Percentiles rank a stretch among this genome's conserved stretches.
phyloP scores from a whole-genome alignment of 2,113 vertebrate species.

The Chloebia gouldiae region DNA sequence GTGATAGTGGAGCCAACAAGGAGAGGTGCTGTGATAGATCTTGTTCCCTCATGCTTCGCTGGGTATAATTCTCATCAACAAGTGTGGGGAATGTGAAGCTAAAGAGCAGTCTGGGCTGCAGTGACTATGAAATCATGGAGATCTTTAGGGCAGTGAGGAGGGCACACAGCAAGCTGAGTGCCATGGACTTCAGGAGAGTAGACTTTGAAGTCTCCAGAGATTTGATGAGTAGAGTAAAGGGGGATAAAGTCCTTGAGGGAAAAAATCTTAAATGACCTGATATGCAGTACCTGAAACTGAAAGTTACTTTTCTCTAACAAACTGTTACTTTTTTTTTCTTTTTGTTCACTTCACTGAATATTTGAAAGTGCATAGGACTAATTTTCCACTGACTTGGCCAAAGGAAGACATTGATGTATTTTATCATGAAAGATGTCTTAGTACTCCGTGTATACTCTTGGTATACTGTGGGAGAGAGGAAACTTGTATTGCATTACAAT shows the following conservation, averaged over 20 bases:
- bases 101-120: not conserved
- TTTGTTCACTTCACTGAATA: not conserved
- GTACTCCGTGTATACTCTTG: not conserved
- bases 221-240: not conserved
- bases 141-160: not conserved
- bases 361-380: not conserved
- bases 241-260: not conserved
- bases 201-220: not conserved
- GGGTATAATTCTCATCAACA: not conserved
- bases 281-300: not conserved
- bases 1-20: not conserved
- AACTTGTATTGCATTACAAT: not conserved
- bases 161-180: not conserved
- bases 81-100: not conserved
- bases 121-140: not conserved
- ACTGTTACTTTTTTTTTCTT: not conserved
- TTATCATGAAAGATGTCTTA: not conserved
- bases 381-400: not conserved
- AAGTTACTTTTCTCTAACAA: not conserved
- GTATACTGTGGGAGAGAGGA: not conserved
- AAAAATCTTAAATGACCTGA: not conserved
- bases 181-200: not conserved
- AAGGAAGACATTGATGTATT: not conserved
- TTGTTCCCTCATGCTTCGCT: fast-evolving
- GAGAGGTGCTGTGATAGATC: not conserved